These are phyloP conservation scores for Notocelia uddmanniana DNA, from an alignment of 2,888 invertebrate genomes.

Conservation along the genomic window DNA sequence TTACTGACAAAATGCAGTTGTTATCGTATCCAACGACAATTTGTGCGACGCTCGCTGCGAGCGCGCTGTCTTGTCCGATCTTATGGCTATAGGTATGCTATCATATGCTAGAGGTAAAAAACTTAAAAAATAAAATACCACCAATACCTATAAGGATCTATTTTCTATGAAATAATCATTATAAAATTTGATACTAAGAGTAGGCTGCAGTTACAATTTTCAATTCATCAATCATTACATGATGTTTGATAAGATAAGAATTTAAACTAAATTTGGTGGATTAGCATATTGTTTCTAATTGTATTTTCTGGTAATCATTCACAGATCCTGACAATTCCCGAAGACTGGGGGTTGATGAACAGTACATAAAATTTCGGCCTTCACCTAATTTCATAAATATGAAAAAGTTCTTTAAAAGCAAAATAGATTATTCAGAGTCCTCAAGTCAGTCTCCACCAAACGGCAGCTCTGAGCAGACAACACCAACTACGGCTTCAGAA, in stretches of 20 bases:
- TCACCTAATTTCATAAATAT: slow-evolving; percentile 73
- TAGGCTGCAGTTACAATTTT: neutral
- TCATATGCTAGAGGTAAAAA: too few species aligned
- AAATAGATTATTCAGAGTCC: slow-evolving; percentile 58
- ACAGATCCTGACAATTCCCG: slow-evolving; percentile 49
- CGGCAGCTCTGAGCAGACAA: slow-evolving; percentile 9
- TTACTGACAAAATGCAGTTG: too few species aligned
- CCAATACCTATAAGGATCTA: too few species aligned
- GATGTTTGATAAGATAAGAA: neutral
- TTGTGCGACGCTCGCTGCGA: too few species aligned
- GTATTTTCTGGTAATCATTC: slow-evolving; percentile 8
- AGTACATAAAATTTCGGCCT: slow-evolving; percentile 64
- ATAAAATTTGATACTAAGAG: neutral
- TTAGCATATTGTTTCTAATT: neutral
- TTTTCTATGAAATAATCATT: too few species aligned
- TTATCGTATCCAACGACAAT: too few species aligned
- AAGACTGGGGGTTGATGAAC: slow-evolving; percentile 59
- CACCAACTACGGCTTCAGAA: slow-evolving; percentile 4
- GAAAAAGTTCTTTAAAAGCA: slow-evolving; percentile 69
- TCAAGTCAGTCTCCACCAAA: slow-evolving; percentile 48
- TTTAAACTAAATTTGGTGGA: neutral
- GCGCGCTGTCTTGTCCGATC: too few species aligned
- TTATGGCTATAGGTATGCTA: too few species aligned
- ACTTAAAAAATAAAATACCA: too few species aligned
- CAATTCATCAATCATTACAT: neutral